phyloP scores from a whole-genome alignment of 2,888 invertebrate genomes.

The Ophion costatus region DNA sequence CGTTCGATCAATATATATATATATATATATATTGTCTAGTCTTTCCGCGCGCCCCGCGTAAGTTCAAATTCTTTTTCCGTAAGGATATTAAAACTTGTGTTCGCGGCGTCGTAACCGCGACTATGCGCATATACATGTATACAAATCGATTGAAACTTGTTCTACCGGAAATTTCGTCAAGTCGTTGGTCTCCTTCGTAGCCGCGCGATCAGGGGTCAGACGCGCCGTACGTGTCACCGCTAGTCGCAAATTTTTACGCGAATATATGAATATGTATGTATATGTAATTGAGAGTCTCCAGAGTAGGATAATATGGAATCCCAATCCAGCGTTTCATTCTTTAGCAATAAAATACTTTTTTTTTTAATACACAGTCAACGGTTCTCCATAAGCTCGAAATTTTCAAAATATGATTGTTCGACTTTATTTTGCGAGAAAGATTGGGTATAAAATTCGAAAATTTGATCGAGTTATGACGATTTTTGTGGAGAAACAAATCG shows the following conservation, averaged over 20 bases:
- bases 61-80: slow-evolving; percentile 44
- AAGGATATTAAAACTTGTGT: slow-evolving; percentile 40
- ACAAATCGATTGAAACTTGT: slow-evolving; percentile 62
- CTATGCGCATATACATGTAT: too few species aligned
- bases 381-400: background rate
- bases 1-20: slow-evolving; percentile 33
- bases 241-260: slow-evolving; percentile 10
- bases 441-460: too few species aligned
- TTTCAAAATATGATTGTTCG: background rate
- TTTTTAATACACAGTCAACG: slow-evolving; percentile 14
- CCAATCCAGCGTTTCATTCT: background rate
- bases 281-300: slow-evolving; percentile 33
- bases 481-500: too few species aligned
- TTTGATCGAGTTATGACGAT: too few species aligned
- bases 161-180: slow-evolving; percentile 64
- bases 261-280: background rate
- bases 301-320: background rate
- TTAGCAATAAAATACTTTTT: slow-evolving; percentile 19
- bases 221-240: slow-evolving; percentile 11
- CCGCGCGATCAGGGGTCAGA: slow-evolving; percentile 20
- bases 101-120: slow-evolving; percentile 33
- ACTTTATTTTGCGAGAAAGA: too few species aligned
- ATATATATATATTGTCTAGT: background rate
- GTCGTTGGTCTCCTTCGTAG: slow-evolving; percentile 37
- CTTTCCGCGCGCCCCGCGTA: background rate